These are phyloP conservation scores for Drosophila trapezifrons DNA, from an alignment of 1,140 invertebrate genomes.

Conservation along the genomic window DNA sequence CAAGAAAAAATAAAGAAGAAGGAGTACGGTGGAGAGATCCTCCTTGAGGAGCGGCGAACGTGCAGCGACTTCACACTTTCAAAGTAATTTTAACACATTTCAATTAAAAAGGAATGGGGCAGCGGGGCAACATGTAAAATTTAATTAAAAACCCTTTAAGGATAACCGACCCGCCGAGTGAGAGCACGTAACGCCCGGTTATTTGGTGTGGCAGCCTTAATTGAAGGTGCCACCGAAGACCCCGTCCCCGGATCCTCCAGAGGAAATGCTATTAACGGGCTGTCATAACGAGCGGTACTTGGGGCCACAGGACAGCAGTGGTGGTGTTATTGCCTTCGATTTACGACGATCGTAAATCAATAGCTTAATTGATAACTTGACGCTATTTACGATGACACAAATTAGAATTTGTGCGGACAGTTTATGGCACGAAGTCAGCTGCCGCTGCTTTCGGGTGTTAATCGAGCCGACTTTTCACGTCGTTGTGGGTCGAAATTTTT, in stretches of 20 bases:
- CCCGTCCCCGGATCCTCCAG: conserved; percentile 28
- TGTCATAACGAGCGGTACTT: conserved; percentile 64
- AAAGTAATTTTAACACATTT: conserved; percentile 82
- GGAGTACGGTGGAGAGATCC: conserved; percentile 19
- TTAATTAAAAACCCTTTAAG: conserved; percentile 82
- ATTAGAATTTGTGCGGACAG: conserved; percentile 79
- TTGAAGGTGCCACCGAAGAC: conserved; percentile 57
- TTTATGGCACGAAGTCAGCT: conserved; percentile 52
- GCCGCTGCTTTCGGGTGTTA: conserved; percentile 41
- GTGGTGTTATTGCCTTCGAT: conserved; percentile 76
- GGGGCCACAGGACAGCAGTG: conserved; percentile 28
- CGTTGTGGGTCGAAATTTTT: conserved; percentile 49
- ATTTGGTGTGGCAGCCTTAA: conserved; percentile 75
- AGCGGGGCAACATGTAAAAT: conserved; percentile 66
- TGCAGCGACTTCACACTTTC: conserved; percentile 72
- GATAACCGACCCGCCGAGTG: conserved; percentile 48
- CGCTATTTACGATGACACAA: conserved; percentile 81
- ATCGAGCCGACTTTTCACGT: conserved; percentile 45
- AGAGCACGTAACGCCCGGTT: conserved; percentile 64
- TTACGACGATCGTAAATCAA: conserved; percentile 77
- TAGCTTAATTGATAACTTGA: conserved; percentile 80
- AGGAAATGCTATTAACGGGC: conserved; percentile 77
- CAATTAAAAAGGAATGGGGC: conserved; percentile 67
- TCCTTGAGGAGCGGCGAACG: conserved; percentile 36
- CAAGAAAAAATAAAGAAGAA: background rate